Evolutionary conservation across 37 sponge, comb jelly and placozoan species (phyloP).

Genomic region (Halisarca cf. caerulea): DNA sequence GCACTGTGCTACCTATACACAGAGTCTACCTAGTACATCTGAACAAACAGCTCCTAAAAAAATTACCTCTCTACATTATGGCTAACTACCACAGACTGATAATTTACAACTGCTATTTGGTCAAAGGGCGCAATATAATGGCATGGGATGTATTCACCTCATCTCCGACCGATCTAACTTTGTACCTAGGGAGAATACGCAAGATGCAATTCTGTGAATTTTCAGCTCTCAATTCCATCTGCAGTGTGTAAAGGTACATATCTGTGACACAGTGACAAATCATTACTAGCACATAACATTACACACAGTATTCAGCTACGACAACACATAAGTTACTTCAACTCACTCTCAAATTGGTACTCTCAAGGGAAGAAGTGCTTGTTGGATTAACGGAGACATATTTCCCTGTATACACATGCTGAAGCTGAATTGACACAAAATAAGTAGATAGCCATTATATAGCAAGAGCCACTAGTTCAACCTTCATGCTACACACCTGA

Average conservation of each 20-base stretch:
- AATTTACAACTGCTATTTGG: no score
- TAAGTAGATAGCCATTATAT: no score
- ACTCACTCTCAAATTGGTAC: conserved; percentile 64
- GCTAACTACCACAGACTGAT: no score
- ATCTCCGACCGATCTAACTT: conserved; percentile 67
- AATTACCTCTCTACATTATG: no score
- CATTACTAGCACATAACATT: no score
- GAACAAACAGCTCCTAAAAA: no score
- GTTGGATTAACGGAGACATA: conserved; percentile 53
- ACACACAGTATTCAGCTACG: no score
- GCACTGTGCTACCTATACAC: no score
- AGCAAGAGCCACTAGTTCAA: no score
- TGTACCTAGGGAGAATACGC: conserved; percentile 62
- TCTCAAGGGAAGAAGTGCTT: conserved; percentile 54
- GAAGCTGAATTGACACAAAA: conserved; percentile 39
- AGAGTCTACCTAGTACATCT: no score
- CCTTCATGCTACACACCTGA: conserved; percentile 50
- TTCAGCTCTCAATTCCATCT: conserved; percentile 21
- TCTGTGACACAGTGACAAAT: neutral
- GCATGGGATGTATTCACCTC: conserved; percentile 40
- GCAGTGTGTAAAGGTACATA: neutral
- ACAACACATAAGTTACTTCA: neutral
- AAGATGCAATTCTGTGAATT: conserved; percentile 46
- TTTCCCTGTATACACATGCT: conserved; percentile 42
- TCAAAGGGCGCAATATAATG: no score